These are phyloP conservation scores for Acanthopleura granulata DNA, from an alignment of 2,888 invertebrate genomes.

Conservation along the genomic window DNA sequence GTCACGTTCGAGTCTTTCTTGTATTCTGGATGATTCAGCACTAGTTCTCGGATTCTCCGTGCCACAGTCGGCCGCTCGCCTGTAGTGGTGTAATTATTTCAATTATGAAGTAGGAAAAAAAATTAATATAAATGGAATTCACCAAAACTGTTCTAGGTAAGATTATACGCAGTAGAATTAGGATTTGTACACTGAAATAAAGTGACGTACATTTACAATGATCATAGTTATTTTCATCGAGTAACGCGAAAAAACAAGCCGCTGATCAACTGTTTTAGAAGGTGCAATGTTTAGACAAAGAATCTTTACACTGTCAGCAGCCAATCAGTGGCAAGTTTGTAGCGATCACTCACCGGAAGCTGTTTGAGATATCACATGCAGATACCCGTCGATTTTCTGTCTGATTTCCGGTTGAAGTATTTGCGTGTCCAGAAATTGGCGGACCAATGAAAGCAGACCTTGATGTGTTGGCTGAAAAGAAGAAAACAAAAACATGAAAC, in stretches of 20 bases:
- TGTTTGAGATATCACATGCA: neutral
- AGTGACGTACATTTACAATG: too few species aligned
- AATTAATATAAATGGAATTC: too few species aligned
- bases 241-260: too few species aligned
- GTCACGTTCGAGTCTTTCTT: neutral
- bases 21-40: conserved; percentile 2
- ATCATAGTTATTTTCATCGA: too few species aligned
- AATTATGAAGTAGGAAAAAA: too few species aligned
- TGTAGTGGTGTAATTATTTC: neutral
- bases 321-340: too few species aligned
- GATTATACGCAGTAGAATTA: too few species aligned
- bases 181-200: too few species aligned
- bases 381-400: neutral
- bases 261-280: too few species aligned
- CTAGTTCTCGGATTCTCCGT: neutral
- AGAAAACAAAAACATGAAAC: neutral
- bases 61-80: neutral
- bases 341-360: neutral
- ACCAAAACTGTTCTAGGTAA: too few species aligned
- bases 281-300: too few species aligned
- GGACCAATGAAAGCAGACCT: neutral
- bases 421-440: neutral
- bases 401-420: neutral
- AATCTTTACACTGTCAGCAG: too few species aligned
- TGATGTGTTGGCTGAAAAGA: neutral